phyloP scores from a whole-genome alignment of 2,888 invertebrate genomes.

The Cybosia mesomella region DNA sequence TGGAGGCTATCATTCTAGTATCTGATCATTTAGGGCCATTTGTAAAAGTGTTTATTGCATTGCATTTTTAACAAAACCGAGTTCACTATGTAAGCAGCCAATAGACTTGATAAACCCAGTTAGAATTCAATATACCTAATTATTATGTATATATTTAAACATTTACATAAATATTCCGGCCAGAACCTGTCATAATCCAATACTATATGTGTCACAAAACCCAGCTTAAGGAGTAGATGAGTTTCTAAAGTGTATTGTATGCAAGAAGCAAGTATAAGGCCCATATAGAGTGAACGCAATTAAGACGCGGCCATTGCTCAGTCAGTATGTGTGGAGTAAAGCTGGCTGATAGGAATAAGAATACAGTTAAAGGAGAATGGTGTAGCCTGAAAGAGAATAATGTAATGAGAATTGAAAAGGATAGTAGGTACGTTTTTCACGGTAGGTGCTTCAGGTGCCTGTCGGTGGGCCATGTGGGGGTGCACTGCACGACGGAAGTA shows the following conservation, averaged over 20 bases:
- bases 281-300: neutral
- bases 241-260: neutral
- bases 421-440: too few relatives aligned
- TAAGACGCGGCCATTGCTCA: too few relatives aligned
- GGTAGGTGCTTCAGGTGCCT: too few relatives aligned
- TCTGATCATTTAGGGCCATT: neutral
- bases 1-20: neutral
- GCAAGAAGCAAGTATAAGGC: neutral
- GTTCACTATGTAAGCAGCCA: neutral
- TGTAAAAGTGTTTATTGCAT: neutral
- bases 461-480: too few relatives aligned
- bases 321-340: neutral
- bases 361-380: too few relatives aligned
- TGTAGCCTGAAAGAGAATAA: too few relatives aligned
- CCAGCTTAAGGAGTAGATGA: neutral
- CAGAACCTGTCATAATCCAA: neutral
- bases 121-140: neutral
- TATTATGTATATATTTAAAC: slow-evolving; percentile 1
- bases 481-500: too few relatives aligned
- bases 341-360: neutral
- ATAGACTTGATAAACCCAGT: slow-evolving; percentile 2
- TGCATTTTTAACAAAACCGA: neutral
- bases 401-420: too few relatives aligned
- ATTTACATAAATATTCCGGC: neutral
- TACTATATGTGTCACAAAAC: neutral